Evolutionary conservation across 64 coral and sea anemone species (phyloP), one percentile per base, ranked within the genome.

Genomic region (Montipora sp.): DNA sequence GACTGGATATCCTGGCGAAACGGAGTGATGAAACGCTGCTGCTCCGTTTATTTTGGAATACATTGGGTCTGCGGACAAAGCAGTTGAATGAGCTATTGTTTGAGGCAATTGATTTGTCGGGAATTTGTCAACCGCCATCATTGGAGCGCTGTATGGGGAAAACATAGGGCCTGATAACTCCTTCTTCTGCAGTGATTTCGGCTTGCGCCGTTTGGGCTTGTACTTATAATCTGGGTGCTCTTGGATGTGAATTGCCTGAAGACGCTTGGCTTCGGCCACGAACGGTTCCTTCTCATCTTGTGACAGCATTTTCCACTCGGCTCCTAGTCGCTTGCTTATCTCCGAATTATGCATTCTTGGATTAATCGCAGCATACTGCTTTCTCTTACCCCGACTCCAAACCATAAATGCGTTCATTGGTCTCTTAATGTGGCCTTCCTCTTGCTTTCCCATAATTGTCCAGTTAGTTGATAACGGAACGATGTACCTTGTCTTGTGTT

Each of bases 121-220:
- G 84, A 94, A 97, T 97, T 97, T 97, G 89, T 97, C 95, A 94
- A 97, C 95, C 92, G 95, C 95, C 95, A 97, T 97, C 95, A 97
- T 97, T 66, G 95, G 87, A 43, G 95, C 83, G 69, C 91, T 85
- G 95, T 97, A 97, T n/a, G 95, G 92, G 22, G 83, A 77, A 78
- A 94, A 97, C 88, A 97, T 92, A 20, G 95, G 95, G 46, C 89
- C 82, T 18, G 95, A 59, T 10, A 97, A 76, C 63, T 94, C 95
- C 87, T 97, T 94, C 95, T 97, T 97, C 83, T 93, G 95, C 90
- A 95, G 50, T 87, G 95, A 97, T 94, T 97, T 97, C 15, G 92
- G 95, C 80, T 97, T 97, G 47, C 95, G 95, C 79, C 95, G 89
- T 53, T 97, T 97, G 0, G 95, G 95, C 83, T 97, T 97, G 75